Conservation (phyloP, 2,113 vertebrate genomes). For the Strix aluco region DNA sequence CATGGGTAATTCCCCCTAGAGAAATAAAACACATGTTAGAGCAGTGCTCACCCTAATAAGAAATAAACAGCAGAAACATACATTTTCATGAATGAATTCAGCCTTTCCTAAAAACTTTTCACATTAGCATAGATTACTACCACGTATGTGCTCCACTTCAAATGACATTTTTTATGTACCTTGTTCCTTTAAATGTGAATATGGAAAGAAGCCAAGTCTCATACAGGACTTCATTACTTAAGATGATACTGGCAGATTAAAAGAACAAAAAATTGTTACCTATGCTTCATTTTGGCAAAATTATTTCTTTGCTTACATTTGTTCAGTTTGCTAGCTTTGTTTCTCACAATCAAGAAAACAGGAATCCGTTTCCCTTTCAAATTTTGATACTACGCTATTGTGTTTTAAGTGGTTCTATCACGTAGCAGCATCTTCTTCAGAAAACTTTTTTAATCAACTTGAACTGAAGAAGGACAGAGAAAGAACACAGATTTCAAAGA, state of each 20-base stretch:
- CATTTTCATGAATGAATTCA: neutral
- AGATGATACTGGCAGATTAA: neutral
- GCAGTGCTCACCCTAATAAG: neutral
- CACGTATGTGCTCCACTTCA: neutral
- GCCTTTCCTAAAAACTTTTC: neutral
- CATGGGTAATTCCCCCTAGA: constrained; percentile 96
- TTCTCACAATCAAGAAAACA: neutral
- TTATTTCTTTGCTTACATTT: neutral
- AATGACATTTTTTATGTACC: neutral
- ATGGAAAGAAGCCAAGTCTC: neutral
- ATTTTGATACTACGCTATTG: neutral
- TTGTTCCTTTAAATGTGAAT: neutral
- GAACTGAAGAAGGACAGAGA: neutral
- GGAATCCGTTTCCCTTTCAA: neutral
- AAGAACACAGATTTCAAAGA: neutral
- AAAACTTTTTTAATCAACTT: neutral
- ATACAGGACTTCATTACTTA: neutral
- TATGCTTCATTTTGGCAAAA: neutral
- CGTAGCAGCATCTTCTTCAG: neutral
- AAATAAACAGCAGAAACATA: neutral
- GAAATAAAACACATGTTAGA: constrained; percentile 10
- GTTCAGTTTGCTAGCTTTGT: neutral
- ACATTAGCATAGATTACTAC: neutral
- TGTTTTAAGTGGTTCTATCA: neutral
- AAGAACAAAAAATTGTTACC: neutral